Conservation (phyloP, 1,140 invertebrate genomes). For the Tenebrio molitor region DNA sequence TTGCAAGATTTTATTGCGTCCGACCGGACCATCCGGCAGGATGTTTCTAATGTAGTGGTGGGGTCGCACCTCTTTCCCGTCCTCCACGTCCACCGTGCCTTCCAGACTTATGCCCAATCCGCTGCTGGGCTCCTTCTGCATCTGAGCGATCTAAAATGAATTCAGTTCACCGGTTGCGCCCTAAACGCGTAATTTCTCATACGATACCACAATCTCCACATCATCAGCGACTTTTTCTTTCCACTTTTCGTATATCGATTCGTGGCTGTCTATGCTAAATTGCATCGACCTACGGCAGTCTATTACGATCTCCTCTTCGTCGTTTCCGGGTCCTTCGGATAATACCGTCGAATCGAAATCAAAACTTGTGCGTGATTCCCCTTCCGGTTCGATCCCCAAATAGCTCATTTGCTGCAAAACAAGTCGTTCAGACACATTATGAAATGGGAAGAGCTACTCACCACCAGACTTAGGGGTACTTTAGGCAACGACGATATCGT, state of each 20-base stretch:
- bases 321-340: constrained; percentile 65
- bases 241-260: constrained; percentile 80
- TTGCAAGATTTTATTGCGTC: constrained; percentile 73
- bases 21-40: constrained; percentile 86
- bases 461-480: constrained; percentile 76
- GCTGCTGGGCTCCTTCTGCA: constrained; percentile 78
- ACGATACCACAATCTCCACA: constrained; percentile 77
- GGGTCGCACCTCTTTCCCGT: constrained; percentile 81
- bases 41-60: constrained; percentile 88
- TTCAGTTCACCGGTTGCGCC: neutral
- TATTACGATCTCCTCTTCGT: constrained; percentile 78
- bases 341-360: constrained; percentile 72
- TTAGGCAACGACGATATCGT: constrained; percentile 83
- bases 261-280: constrained; percentile 72
- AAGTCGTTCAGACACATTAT: neutral
- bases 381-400: constrained; percentile 67
- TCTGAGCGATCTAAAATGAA: constrained; percentile 73
- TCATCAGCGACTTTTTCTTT: constrained; percentile 75
- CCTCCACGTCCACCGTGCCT: constrained; percentile 86
- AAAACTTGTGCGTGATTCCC: constrained; percentile 75
- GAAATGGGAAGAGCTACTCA: constrained; percentile 49
- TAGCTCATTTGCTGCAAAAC: constrained; percentile 59
- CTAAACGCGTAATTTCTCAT: neutral
- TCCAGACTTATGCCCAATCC: constrained; percentile 90
- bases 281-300: constrained; percentile 71